Conservation (phyloP, 2,888 invertebrate species). For the Agrilus cyanescens region DNA sequence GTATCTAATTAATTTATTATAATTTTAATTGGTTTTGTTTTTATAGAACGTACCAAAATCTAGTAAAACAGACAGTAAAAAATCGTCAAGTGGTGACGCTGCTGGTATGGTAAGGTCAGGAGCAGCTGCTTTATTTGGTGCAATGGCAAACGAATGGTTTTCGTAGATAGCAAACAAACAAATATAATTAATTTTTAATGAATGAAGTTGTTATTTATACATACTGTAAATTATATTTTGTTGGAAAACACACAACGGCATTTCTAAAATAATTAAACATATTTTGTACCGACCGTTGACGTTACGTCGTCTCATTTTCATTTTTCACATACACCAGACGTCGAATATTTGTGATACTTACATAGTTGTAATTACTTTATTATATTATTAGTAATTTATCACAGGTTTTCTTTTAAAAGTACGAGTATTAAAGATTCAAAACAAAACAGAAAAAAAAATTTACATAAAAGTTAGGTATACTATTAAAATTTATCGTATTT, state of each 20-base stretch:
- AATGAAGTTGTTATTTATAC: too few species aligned
- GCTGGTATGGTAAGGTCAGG: constrained; percentile 50
- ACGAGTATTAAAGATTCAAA: background rate
- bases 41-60: constrained; percentile 7
- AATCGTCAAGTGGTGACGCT: constrained; percentile 29
- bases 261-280: too few species aligned
- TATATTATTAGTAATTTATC: background rate
- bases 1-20: background rate
- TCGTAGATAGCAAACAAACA: constrained; percentile 24
- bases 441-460: background rate
- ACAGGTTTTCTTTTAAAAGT: background rate
- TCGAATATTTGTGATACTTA: too few species aligned
- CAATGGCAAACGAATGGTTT: constrained; percentile 77
- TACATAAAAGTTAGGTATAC: background rate
- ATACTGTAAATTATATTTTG: too few species aligned
- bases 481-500: background rate
- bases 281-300: too few species aligned
- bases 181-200: constrained; percentile 1
- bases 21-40: constrained; percentile 1
- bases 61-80: constrained; percentile 21
- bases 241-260: too few species aligned
- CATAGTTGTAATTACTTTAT: background rate
- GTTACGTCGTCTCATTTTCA: too few species aligned
- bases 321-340: too few species aligned
- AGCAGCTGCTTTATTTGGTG: constrained; percentile 70